Percentiles rank a stretch among this genome's conserved stretches.
Conservation (phyloP, 2,113 vertebrate genomes). For the Podarcis cretensis region DNA sequence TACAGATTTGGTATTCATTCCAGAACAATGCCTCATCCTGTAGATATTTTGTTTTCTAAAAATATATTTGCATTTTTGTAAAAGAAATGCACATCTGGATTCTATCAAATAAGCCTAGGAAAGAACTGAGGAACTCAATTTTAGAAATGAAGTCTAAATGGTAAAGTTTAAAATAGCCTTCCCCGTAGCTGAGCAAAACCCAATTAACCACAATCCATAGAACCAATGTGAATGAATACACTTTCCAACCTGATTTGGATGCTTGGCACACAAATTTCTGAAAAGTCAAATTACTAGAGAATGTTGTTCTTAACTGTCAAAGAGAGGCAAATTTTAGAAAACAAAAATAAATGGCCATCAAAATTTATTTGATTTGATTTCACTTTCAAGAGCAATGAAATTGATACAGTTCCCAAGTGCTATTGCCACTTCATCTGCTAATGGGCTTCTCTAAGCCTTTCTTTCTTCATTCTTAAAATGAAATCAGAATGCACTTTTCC, state of each 20-base stretch:
- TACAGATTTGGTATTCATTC: conserved; percentile 12
- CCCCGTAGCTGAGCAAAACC: conserved; percentile 50
- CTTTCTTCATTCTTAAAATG: conserved; percentile 48
- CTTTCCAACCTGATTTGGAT: conserved; percentile 49
- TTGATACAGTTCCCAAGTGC: conserved; percentile 55
- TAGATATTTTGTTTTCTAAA: conserved; percentile 18
- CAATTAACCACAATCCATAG: conserved; percentile 46
- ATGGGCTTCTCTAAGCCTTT: conserved; percentile 66
- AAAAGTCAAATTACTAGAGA: conserved; percentile 59
- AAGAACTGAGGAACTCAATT: conserved; percentile 21
- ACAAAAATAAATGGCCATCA: conserved; percentile 62
- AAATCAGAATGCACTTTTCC: conserved; percentile 55
- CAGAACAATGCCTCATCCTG: conserved; percentile 14
- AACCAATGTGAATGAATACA: conserved; percentile 44
- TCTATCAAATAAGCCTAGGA: conserved; percentile 1
- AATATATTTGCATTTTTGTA: conserved; percentile 1
- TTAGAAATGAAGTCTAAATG: background rate
- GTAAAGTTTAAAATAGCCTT: conserved; percentile 38
- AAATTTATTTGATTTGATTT: conserved; percentile 51
- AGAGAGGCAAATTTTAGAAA: conserved; percentile 64
- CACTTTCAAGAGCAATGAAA: conserved; percentile 56
- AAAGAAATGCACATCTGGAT: conserved; percentile 19
- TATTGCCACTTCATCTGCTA: conserved; percentile 68
- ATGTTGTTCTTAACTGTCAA: conserved; percentile 57
- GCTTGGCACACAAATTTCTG: conserved; percentile 44